Base-by-base conservation (phyloP, 2,113 vertebrate genomes). In the Oreochromis aureus region DNA sequence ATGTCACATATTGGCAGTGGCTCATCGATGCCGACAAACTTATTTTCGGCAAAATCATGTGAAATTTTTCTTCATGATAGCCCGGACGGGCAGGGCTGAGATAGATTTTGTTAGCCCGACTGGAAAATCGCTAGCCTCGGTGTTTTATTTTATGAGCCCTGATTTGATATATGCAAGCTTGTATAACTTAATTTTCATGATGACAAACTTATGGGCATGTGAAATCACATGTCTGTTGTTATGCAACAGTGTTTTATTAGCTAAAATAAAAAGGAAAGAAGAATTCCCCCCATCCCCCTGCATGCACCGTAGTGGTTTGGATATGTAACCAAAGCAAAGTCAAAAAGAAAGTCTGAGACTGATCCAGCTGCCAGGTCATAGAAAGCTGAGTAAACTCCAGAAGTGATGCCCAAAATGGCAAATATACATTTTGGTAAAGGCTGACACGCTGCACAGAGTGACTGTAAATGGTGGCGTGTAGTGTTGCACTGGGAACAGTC, bases 261-360 rank as follows among this genome's bases (percentile, higher is more conserved):
- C 66, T 16, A 22, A 91, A 86, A 69, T 24, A 82, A 44, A 86
- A 66, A 55, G n/a, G 19, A 24, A 24, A 39, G 16, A 81, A 27
- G 18, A 79, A n/a, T 66, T 12, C 32, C 10, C 61, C 61, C 73
- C 44, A 10, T 4, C 18, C 51, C 41, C 66, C 10, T 2, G 12
- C 9, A 3, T 41, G 34, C 87, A 87, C 30, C 79, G 58, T 59
- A 61, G 66, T 18, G 59, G 24, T 81, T 61, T 63, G 80, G 27
- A 84, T 22, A 84, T 6, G 13, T 41, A 55, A 84, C 39, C 54
- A 88, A 89, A 93, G 85, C 89, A 91, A 61, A 89, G 88, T 61
- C 16, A 13, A 80, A 36, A 83, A 89, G 46, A 18, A 9, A 39
- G 27, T n/a, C 30, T 66, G 18, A 73, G 19, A 3, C 48, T 8